Evolutionary conservation across 1,140 invertebrate genomes (phyloP).

Genomic region (Dolichoris vasculosae): DNA sequence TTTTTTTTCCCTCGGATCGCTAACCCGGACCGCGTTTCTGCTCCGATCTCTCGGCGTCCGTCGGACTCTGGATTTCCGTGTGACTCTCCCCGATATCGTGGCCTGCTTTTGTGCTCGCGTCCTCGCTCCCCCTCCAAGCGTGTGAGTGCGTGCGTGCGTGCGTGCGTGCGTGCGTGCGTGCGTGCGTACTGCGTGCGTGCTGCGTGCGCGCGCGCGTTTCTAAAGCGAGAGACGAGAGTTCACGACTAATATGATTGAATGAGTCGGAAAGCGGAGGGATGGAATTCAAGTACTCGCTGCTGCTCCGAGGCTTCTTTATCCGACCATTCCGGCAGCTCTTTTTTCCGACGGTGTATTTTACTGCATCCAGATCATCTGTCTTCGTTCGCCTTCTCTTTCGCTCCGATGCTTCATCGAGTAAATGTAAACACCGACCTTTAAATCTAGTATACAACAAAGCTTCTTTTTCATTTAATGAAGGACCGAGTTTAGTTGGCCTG

Average conservation of each 20-base stretch:
- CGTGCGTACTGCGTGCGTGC: background rate
- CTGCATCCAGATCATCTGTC: background rate
- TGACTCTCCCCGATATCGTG: conserved; percentile 16
- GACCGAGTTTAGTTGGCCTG: background rate
- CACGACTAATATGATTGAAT: background rate
- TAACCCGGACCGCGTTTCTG: background rate
- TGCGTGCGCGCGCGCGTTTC: background rate
- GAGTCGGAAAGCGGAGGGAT: background rate
- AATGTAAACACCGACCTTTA: background rate
- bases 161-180: background rate
- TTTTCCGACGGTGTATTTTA: background rate
- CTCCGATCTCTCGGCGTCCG: background rate
- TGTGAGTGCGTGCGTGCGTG: no score
- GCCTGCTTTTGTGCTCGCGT: background rate
- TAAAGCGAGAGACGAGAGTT: no score
- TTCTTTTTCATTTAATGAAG: background rate
- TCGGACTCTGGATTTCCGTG: conserved; percentile 9
- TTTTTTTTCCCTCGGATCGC: background rate
- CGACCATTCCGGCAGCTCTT: background rate
- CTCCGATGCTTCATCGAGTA: background rate
- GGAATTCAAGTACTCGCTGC: background rate
- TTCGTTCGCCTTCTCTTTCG: background rate
- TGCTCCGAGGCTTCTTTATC: background rate
- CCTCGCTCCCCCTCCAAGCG: background rate
- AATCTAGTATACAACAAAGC: background rate